These are phyloP conservation scores for Sanderia malayensis DNA, from an alignment of 30 jellyfish, hydroid and myxozoan genomes.

Conservation along the genomic window DNA sequence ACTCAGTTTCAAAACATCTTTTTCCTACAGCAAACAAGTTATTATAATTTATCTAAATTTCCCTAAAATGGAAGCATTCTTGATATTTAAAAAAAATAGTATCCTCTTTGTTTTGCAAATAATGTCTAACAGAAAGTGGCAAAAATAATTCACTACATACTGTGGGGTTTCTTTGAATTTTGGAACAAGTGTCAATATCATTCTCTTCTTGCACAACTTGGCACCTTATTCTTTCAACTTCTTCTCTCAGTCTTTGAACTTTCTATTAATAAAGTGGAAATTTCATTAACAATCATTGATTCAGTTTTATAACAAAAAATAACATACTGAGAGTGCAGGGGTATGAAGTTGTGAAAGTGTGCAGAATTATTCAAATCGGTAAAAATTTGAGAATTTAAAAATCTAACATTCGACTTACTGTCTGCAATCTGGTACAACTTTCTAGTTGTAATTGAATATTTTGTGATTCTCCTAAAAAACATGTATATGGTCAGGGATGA, in stretches of 20 bases:
- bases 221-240: conserved; percentile 17
- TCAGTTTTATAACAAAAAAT: too few species aligned
- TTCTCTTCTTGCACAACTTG: conserved; percentile 44
- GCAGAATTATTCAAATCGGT: too few species aligned
- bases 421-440: conserved; percentile 23
- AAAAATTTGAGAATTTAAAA: neutral
- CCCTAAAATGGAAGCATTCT: neutral
- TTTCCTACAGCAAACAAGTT: conserved; percentile 22
- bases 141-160: too few species aligned
- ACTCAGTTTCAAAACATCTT: conserved; percentile 31
- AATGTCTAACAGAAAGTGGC: too few species aligned
- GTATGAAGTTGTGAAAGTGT: too few species aligned
- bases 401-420: neutral
- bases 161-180: conserved; percentile 63
- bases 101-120: too few species aligned
- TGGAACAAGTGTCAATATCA: conserved; percentile 38
- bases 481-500: neutral
- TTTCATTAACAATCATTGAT: too few species aligned
- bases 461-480: conserved; percentile 1
- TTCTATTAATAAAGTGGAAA: too few species aligned
- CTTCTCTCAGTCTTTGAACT: conserved; percentile 19
- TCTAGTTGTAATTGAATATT: conserved; percentile 33
- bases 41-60: neutral
- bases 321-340: too few species aligned
- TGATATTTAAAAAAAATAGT: too few species aligned